These are phyloP conservation scores for Myotis vivesi DNA, from an alignment of 2,797 vertebrate genomes.

Conservation along the genomic window DNA sequence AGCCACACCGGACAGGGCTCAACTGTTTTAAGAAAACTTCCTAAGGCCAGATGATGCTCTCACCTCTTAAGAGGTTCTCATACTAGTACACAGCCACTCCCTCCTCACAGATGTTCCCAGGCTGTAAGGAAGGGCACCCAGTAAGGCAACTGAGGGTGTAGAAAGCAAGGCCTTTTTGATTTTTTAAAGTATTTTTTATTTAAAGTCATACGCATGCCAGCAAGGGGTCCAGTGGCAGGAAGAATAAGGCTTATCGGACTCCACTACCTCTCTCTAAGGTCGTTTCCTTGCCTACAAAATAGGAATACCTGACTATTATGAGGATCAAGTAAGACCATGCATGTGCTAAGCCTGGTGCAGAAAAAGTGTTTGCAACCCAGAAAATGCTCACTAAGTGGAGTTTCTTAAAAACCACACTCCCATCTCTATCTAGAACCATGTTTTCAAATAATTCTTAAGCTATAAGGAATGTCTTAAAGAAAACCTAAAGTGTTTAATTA, in stretches of 20 bases:
- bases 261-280: not conserved
- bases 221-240: not conserved
- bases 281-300: not conserved
- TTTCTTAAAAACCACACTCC: not conserved
- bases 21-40: not conserved
- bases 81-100: not conserved
- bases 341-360: not conserved
- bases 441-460: not conserved
- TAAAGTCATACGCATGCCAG: not conserved
- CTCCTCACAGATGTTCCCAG: not conserved
- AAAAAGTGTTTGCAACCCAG: not conserved
- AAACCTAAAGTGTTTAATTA: not conserved
- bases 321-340: not conserved
- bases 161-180: not conserved
- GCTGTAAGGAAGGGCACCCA: not conserved
- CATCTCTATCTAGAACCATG: not conserved
- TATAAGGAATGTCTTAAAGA: slow-evolving; percentile 20
- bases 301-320: not conserved
- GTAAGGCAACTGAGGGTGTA: not conserved
- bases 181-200: not conserved
- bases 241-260: not conserved
- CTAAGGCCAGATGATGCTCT: not conserved
- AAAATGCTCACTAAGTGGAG: not conserved
- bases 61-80: not conserved
- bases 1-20: not conserved